A percentile compares a stretch with the other conserved stretches of the same genome.
Evolutionary conservation across 2,888 invertebrate genomes (phyloP).

Genomic region (Sceliomorpha sp.): DNA sequence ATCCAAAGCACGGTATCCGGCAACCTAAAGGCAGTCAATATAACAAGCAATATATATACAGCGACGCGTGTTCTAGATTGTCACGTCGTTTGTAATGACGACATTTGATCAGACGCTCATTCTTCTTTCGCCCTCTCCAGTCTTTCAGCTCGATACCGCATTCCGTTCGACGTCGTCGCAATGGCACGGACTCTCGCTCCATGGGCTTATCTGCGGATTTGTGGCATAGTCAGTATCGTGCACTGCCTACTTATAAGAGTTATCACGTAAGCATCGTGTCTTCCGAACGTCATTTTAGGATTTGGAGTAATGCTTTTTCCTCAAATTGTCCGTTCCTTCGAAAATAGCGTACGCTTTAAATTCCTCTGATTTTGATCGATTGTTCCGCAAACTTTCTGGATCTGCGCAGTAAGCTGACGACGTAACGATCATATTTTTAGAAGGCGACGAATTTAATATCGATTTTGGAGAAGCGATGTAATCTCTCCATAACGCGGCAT

Average conservation of each 20-base stretch:
- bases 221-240: constrained; percentile 75
- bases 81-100: constrained; percentile 77
- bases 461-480: no score
- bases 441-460: no score
- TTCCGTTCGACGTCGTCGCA: constrained; percentile 66
- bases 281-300: constrained; percentile 46
- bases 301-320: constrained; percentile 41
- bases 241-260: constrained; percentile 78
- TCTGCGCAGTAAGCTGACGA: no score
- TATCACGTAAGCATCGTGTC: constrained; percentile 65
- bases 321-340: constrained; percentile 14
- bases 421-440: no score
- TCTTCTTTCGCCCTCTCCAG: constrained; percentile 60
- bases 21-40: constrained; percentile 57
- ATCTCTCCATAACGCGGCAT: no score
- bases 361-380: not conserved
- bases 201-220: constrained; percentile 77
- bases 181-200: constrained; percentile 67
- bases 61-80: constrained; percentile 69
- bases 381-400: no score
- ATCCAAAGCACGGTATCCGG: constrained; percentile 25
- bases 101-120: constrained; percentile 75
- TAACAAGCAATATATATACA: constrained; percentile 74
- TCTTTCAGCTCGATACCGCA: constrained; percentile 64
- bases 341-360: constrained; percentile 5